Conservation (phyloP, 2,113 vertebrate genomes). For the Eira barbara region DNA sequence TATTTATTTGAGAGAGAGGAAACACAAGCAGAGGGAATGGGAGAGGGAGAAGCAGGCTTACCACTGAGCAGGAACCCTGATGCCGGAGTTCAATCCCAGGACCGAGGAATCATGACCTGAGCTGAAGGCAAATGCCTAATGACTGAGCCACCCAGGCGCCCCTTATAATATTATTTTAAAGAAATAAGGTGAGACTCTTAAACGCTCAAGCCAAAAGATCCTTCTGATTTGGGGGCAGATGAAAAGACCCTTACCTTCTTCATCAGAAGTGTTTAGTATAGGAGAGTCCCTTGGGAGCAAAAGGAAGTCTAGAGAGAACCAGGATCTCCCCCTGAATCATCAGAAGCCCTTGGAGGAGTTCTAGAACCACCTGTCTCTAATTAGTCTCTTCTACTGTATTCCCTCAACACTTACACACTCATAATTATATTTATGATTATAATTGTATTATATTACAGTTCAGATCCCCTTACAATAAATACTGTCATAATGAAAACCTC, state of each 20-base stretch:
- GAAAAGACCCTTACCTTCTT: not conserved
- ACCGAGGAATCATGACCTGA: no score
- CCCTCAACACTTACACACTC: conserved; percentile 58
- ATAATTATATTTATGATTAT: conserved; percentile 73
- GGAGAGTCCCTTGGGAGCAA: not conserved
- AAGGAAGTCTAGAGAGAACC: conserved; percentile 39
- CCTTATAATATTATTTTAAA: conserved; percentile 17
- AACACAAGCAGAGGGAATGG: no score
- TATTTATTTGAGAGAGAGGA: no score
- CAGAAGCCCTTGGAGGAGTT: conserved; percentile 47
- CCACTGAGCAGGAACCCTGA: no score
- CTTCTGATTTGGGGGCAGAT: not conserved
- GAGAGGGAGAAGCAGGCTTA: no score
- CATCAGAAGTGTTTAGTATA: not conserved
- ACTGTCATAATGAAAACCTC: conserved; percentile 49
- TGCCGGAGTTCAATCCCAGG: no score
- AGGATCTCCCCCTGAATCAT: conserved; percentile 42
- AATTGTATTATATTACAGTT: conserved; percentile 71
- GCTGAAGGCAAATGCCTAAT: no score
- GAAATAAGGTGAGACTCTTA: not conserved
- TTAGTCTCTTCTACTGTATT: conserved; percentile 66
- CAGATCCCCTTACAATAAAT: conserved; percentile 67
- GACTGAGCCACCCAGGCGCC: no score
- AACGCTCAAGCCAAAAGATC: not conserved
- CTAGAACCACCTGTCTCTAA: conserved; percentile 69